These are phyloP conservation scores for Rhingia campestris DNA, from an alignment of 2,888 invertebrate species.

Conservation along the genomic window DNA sequence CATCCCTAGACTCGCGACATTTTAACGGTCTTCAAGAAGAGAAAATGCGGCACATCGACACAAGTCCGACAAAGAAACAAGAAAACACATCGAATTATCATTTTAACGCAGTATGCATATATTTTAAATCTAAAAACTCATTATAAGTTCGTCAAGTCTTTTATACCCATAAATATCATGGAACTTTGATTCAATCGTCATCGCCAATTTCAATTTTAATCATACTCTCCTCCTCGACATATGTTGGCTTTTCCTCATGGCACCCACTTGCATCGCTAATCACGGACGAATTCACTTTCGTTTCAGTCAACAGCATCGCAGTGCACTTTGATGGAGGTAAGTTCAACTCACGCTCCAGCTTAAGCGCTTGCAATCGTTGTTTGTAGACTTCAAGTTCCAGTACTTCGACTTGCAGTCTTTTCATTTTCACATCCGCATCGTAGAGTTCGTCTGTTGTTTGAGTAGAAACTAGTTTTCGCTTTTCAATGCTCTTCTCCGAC, in stretches of 20 bases:
- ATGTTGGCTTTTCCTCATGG: background rate
- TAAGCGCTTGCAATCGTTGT: slow-evolving; percentile 18
- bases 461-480: background rate
- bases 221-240: background rate
- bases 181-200: background rate
- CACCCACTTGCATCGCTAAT: background rate
- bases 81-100: too few species aligned
- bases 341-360: slow-evolving; percentile 34
- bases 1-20: too few species aligned
- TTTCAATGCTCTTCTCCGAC: background rate
- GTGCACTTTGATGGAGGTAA: slow-evolving; percentile 14
- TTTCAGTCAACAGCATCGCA: background rate
- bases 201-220: background rate
- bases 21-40: too few species aligned
- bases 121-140: too few species aligned
- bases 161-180: background rate
- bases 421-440: slow-evolving; percentile 26
- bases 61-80: too few species aligned
- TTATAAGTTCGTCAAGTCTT: too few species aligned
- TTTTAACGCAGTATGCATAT: too few species aligned
- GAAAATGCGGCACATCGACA: too few species aligned
- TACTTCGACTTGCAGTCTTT: slow-evolving; percentile 26
- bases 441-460: slow-evolving; percentile 23
- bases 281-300: background rate
- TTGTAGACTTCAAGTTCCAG: slow-evolving; percentile 36